Evolutionary conservation across 1,140 invertebrate genomes (phyloP), one percentile per base, ranked within the genome.

Genomic region (Dendroctonus ponderosae): DNA sequence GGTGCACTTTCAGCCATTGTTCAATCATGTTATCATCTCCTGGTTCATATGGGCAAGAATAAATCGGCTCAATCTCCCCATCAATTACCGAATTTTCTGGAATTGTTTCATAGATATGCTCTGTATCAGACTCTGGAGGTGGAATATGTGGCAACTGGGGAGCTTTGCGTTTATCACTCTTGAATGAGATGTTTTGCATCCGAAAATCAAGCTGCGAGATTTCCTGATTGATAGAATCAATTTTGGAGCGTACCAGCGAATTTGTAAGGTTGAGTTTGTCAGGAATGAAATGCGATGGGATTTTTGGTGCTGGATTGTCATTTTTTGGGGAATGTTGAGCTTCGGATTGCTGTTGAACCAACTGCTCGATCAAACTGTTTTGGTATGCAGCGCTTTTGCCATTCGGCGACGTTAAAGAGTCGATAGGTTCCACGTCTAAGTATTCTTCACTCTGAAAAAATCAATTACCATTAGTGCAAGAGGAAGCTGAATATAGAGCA

Each of bases 71-170:
- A 14, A 70, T 54, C 66, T 75, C 75, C 0, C 78, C 79, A 74
- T 85, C 85, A 5, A 84, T 83, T 12, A 85, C 83, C 0, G 66
- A 67, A 44, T 67, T 59, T 70, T 87, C 86, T 0, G 86, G 85
- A 66, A 88, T 88, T 0, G 86, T 87, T 74, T 88, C 86, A 70
- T 89, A 89, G 66, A 88, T 88, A 72, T 88, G 87, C 68, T 88
- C 87, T 11, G 80, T 81, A 60, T 83, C 82, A 7, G 77, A 77
- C 60, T 77, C 76, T 42, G 66, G 62, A 14, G 70, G 74, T 42
- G 74, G 72, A 40, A 73, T 70, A 61, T 76, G 70, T 12, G 71
- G 72, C 39, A 75, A 62, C 46, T 75, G 70, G 5, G 71, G 69
- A 0, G 72, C 66, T 71, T 75, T 77, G 26, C 72, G 63, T 54